These are phyloP conservation scores for Drosophila atripex DNA, from an alignment of 2,888 invertebrate species.

Conservation along the genomic window DNA sequence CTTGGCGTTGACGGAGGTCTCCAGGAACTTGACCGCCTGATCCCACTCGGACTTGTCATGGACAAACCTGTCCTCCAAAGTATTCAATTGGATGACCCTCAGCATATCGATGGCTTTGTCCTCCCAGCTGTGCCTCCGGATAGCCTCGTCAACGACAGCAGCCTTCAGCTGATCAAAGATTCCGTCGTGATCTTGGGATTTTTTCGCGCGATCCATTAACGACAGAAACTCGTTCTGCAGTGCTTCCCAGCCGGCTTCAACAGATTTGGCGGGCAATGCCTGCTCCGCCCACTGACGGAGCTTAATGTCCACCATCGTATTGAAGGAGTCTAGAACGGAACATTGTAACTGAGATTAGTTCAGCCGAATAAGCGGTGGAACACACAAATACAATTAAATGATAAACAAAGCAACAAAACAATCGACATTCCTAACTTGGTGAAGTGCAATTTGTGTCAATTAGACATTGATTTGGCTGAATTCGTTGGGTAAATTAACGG, in stretches of 20 bases:
- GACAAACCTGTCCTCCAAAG: slow-evolving; percentile 94
- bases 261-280: slow-evolving; percentile 92
- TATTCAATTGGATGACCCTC: slow-evolving; percentile 97
- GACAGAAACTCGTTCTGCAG: slow-evolving; percentile 89
- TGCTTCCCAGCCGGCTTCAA: slow-evolving; percentile 93
- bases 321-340: slow-evolving; percentile 88
- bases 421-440: slow-evolving; percentile 27
- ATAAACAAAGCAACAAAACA: slow-evolving; percentile 47
- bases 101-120: slow-evolving; percentile 94
- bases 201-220: slow-evolving; percentile 88
- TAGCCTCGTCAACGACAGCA: slow-evolving; percentile 94
- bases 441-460: slow-evolving; percentile 46
- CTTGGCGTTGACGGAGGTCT: slow-evolving; percentile 91
- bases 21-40: slow-evolving; percentile 94
- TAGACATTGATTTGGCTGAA: slow-evolving; percentile 38
- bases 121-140: slow-evolving; percentile 96
- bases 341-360: slow-evolving; percentile 3
- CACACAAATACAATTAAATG: slow-evolving; percentile 34
- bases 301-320: slow-evolving; percentile 96
- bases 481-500: slow-evolving; percentile 66
- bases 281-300: slow-evolving; percentile 98
- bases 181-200: slow-evolving; percentile 91
- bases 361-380: neutral
- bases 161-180: slow-evolving; percentile 95
- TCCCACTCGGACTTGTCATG: slow-evolving; percentile 97